Percentiles rank a stretch among this genome's conserved stretches.
phyloP scores from a whole-genome alignment of 2,797 vertebrate genomes.

The Siniperca obscura region DNA sequence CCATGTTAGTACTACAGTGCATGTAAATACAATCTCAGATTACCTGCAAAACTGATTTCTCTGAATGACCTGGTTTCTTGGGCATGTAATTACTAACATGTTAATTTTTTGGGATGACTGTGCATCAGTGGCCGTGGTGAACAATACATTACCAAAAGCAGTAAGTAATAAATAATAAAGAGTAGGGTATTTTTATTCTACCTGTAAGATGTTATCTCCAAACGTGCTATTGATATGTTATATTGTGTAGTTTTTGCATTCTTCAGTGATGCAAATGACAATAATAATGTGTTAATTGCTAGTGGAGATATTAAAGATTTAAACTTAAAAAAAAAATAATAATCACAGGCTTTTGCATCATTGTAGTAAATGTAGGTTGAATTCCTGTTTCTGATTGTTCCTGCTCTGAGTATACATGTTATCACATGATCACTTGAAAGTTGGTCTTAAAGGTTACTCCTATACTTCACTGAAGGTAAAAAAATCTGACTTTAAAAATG shows the following conservation, averaged over 20 bases:
- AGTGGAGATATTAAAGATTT: background rate
- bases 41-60: no score
- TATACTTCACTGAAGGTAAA: conserved; percentile 1
- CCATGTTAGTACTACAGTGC: background rate
- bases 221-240: background rate
- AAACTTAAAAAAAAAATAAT: background rate
- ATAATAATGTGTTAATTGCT: background rate
- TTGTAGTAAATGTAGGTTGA: background rate
- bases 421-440: conserved; percentile 13
- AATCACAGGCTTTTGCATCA: background rate
- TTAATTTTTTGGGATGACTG: background rate
- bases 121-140: no score
- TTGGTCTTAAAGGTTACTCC: conserved; percentile 23
- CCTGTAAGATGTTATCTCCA: background rate
- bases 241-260: background rate
- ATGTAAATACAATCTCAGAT: background rate
- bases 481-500: conserved; percentile 19
- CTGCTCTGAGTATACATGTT: background rate
- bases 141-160: no score
- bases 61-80: background rate
- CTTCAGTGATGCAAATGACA: background rate
- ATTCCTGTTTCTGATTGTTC: background rate
- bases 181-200: no score
- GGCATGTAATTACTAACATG: background rate
- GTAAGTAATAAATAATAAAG: no score